Conservation (phyloP, 2,113 vertebrate genomes). For the Thinocorus orbignyianus region DNA sequence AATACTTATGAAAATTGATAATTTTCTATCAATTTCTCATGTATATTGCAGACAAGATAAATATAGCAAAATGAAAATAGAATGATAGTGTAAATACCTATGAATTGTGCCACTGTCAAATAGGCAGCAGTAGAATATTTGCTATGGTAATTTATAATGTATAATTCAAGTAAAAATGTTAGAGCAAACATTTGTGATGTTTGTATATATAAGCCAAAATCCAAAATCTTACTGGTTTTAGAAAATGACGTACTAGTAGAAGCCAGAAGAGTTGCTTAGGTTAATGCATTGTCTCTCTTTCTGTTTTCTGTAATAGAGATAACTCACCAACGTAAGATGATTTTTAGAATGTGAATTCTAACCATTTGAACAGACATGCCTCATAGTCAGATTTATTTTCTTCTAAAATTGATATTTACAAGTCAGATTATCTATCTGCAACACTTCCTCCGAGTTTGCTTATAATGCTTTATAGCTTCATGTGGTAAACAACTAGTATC, state of each 20-base stretch:
- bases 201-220: conserved; percentile 21
- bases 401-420: not conserved
- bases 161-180: conserved; percentile 48
- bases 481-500: not conserved
- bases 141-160: conserved; percentile 35
- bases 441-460: not conserved
- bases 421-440: not conserved
- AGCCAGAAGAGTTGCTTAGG: conserved; percentile 14
- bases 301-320: not conserved
- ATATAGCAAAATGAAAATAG: conserved; percentile 6
- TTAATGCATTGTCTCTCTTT: not conserved
- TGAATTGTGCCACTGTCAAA: conserved; percentile 41
- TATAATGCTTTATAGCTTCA: not conserved
- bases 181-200: conserved; percentile 33
- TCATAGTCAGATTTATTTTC: not conserved
- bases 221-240: conserved; percentile 22
- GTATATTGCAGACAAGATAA: conserved; percentile 1
- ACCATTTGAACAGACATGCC: not conserved
- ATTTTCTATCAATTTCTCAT: conserved; percentile 37
- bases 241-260: not conserved
- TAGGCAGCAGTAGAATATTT: conserved; percentile 43
- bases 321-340: not conserved
- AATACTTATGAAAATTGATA: conserved; percentile 4
- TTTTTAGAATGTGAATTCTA: not conserved
- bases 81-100: conserved; percentile 50